These are phyloP conservation scores for Nudaria mundana DNA, from an alignment of 2,888 invertebrate species.

Conservation along the genomic window DNA sequence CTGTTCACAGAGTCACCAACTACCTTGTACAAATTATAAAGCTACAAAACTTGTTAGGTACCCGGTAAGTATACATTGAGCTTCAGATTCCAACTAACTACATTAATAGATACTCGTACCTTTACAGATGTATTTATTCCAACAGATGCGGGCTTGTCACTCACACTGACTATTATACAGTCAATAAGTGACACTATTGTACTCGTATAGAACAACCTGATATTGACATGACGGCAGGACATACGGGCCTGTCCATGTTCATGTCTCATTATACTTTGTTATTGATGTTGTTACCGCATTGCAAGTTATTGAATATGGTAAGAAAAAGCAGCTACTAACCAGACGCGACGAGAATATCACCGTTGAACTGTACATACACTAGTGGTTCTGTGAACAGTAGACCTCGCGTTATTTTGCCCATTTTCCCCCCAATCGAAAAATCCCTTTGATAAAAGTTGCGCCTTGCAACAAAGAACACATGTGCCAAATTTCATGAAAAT, in stretches of 20 bases:
- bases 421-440: too few species aligned
- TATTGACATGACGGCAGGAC: constrained; percentile 45
- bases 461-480: too few species aligned
- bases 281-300: constrained; percentile 19
- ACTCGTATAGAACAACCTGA: constrained; percentile 36
- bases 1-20: too few species aligned
- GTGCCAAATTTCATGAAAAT: too few species aligned
- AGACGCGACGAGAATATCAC: too few species aligned
- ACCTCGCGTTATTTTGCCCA: too few species aligned
- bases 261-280: constrained; percentile 38
- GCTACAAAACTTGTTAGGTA: too few species aligned
- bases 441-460: too few species aligned
- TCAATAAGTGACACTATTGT: constrained; percentile 34
- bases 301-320: constrained; percentile 11
- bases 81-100: neutral
- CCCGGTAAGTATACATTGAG: neutral
- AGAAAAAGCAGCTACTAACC: constrained; percentile 3
- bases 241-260: constrained; percentile 51
- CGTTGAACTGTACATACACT: too few species aligned
- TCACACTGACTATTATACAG: constrained; percentile 27
- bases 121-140: constrained; percentile 23
- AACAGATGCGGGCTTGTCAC: constrained; percentile 33
- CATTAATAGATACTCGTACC: neutral
- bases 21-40: too few species aligned
- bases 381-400: too few species aligned